These are phyloP conservation scores for Panurus biarmicus DNA, from an alignment of 2,113 vertebrate genomes.

Conservation along the genomic window DNA sequence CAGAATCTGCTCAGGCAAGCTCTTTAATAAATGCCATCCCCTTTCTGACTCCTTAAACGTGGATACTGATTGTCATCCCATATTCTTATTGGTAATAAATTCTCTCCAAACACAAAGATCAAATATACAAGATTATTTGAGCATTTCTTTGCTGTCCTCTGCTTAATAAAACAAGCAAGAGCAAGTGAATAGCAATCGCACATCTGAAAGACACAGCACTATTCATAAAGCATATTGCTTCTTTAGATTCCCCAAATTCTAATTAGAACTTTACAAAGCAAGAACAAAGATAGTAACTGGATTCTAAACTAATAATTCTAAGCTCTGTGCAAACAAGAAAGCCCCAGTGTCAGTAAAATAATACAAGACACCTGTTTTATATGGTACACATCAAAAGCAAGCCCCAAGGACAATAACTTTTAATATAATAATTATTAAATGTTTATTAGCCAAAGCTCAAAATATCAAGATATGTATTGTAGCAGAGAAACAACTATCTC, in stretches of 20 bases:
- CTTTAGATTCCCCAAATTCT: constrained; percentile 57
- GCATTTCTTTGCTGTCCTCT: constrained; percentile 16
- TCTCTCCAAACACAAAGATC: constrained; percentile 1
- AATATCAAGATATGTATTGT: constrained; percentile 58
- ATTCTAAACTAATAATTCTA: constrained; percentile 67
- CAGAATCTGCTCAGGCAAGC: not conserved
- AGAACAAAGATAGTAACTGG: constrained; percentile 53
- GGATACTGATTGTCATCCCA: not conserved
- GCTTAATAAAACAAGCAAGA: constrained; percentile 52
- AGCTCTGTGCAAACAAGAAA: constrained; percentile 57
- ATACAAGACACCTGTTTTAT: constrained; percentile 59
- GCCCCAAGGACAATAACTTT: constrained; percentile 62
- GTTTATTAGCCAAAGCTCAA: constrained; percentile 66
- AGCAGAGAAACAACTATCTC: constrained; percentile 45
- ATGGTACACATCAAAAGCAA: constrained; percentile 49
- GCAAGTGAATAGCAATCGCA: not conserved
- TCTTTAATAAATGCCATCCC: not conserved
- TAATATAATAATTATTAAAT: constrained; percentile 73
- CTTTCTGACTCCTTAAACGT: not conserved
- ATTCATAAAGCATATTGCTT: constrained; percentile 53
- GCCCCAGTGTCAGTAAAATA: constrained; percentile 45
- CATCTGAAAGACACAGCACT: constrained; percentile 31
- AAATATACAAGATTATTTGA: constrained; percentile 26
- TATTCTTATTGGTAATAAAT: constrained; percentile 18
- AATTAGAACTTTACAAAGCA: constrained; percentile 69